Conservation (phyloP, 2,797 vertebrate species). For the Alca torda region DNA sequence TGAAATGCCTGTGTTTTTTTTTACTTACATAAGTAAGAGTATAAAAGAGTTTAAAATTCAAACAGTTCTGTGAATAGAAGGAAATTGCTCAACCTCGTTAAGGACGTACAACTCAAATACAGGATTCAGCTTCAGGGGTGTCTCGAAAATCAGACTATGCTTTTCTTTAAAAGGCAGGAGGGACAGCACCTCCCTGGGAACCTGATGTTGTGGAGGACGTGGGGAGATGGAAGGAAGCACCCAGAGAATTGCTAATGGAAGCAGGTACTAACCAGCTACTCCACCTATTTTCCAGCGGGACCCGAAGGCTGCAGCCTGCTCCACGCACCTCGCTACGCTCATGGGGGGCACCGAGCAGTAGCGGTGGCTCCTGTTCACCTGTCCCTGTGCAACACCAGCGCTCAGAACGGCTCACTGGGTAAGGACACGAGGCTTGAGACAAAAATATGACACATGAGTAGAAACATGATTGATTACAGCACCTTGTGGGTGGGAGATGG, state of each 20-base stretch:
- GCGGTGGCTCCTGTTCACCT: background rate
- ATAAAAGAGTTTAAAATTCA: background rate
- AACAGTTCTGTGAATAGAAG: background rate
- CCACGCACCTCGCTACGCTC: rapidly evolving
- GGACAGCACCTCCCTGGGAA: background rate
- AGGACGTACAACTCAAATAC: background rate
- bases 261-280: background rate
- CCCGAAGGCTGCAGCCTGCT: background rate
- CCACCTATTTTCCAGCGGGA: background rate
- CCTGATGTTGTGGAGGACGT: rapidly evolving
- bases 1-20: background rate
- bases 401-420: background rate
- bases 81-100: background rate
- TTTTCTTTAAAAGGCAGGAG: background rate
- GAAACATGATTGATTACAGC: background rate
- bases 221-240: background rate
- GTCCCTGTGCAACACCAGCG: background rate
- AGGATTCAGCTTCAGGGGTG: background rate
- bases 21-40: background rate
- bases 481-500: background rate
- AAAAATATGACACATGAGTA: background rate
- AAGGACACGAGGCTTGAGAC: background rate
- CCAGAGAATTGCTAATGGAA: background rate
- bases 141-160: background rate
- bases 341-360: rapidly evolving